phyloP scores from a whole-genome alignment of 2,888 invertebrate species.

The Nephrotoma flavescens region DNA sequence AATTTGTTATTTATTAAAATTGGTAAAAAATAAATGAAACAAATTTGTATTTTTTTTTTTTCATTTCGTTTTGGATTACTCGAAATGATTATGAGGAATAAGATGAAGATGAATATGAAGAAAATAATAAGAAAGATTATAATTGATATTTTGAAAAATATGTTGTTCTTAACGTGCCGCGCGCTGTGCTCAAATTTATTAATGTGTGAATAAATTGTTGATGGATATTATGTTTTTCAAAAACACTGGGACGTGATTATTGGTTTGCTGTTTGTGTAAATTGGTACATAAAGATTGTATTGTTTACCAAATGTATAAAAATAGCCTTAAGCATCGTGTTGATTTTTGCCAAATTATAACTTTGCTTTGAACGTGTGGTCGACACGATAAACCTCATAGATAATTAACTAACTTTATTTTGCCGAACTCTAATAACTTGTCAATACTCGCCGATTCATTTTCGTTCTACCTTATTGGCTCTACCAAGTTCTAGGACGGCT shows the following conservation, averaged over 20 bases:
- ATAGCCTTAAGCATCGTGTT: too few species aligned
- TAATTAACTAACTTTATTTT: too few species aligned
- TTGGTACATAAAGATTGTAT: too few species aligned
- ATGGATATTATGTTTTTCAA: not conserved
- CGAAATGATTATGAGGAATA: not conserved
- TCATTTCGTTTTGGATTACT: not conserved
- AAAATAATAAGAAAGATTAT: not conserved
- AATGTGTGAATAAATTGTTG: not conserved
- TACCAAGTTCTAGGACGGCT: too few species aligned
- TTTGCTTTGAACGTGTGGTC: too few species aligned
- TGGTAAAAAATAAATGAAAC: not conserved
- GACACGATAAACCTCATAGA: too few species aligned
- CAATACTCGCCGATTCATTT: too few species aligned
- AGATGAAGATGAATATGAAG: not conserved
- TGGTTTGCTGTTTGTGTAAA: not conserved
- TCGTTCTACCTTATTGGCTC: too few species aligned
- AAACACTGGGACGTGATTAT: not conserved
- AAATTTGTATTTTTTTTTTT: not conserved
- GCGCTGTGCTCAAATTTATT: not conserved
- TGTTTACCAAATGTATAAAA: too few species aligned
- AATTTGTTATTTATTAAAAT: not conserved
- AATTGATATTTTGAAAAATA: not conserved
- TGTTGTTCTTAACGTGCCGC: not conserved
- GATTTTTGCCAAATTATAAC: too few species aligned
- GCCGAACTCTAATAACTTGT: too few species aligned